Evolutionary conservation across 2,113 vertebrate species (phyloP).

Genomic region (Myxocyprinus asiaticus): DNA sequence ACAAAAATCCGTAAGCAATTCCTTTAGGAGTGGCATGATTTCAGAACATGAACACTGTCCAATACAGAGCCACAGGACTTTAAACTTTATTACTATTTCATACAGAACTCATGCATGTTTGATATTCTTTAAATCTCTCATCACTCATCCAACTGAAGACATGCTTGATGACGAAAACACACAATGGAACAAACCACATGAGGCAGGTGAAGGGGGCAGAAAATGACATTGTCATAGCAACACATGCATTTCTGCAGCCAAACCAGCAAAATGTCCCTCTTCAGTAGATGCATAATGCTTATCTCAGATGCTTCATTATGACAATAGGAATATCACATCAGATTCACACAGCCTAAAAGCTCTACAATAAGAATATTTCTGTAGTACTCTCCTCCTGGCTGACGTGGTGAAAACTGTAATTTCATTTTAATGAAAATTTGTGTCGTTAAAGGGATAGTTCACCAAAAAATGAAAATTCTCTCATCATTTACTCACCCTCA

Average conservation of each 20-base stretch:
- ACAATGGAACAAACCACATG: constrained; percentile 2
- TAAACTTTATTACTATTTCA: constrained; percentile 58
- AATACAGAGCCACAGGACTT: constrained; percentile 30
- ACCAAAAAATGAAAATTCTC: too few relatives aligned
- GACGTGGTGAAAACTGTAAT: too few relatives aligned
- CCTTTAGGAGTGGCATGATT: neutral
- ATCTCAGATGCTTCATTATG: neutral
- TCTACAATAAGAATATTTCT: neutral
- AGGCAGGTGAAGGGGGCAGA: neutral
- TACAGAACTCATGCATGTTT: constrained; percentile 54
- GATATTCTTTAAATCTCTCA: constrained; percentile 45
- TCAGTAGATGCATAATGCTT: constrained; percentile 20
- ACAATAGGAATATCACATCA: neutral
- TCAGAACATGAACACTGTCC: neutral
- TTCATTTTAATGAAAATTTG: too few relatives aligned
- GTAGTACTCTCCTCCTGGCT: neutral
- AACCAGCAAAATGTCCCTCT: constrained; percentile 4
- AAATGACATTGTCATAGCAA: constrained; percentile 62
- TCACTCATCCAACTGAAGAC: constrained; percentile 29
- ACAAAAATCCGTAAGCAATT: neutral
- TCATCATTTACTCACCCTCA: too few relatives aligned
- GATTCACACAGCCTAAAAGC: neutral
- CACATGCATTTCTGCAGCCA: constrained; percentile 40
- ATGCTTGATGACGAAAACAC: constrained; percentile 1
- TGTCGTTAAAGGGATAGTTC: too few relatives aligned